Percentiles rank a stretch among this genome's conserved stretches.
These are phyloP conservation scores for Phyllotreta cruciferae DNA, from an alignment of 2,888 invertebrate species.

Conservation along the genomic window DNA sequence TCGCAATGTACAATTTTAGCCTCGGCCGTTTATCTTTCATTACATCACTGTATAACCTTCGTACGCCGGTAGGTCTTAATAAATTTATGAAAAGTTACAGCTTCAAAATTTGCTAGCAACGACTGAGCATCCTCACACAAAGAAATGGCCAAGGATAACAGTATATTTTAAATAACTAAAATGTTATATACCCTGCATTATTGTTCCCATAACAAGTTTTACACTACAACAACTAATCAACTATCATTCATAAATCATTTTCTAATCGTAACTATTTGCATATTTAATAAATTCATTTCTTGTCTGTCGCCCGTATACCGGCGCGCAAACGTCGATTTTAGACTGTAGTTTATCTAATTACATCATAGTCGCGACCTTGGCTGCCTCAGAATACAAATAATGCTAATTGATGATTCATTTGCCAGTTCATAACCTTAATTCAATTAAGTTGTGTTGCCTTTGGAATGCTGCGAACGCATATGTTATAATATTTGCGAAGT, in stretches of 20 bases:
- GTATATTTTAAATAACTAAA: neutral
- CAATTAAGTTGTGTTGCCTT: conserved; percentile 12
- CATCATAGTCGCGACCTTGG: conserved; percentile 39
- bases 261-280: no score
- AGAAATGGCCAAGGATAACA: neutral
- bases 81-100: neutral
- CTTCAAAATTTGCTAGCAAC: no score
- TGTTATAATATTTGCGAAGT: no score
- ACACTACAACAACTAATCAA: no score
- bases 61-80: conserved; percentile 3
- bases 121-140: no score
- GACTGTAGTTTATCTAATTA: conserved; percentile 30
- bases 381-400: conserved; percentile 35
- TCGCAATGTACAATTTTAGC: conserved; percentile 10
- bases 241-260: neutral
- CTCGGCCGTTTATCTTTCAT: conserved; percentile 8
- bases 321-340: conserved; percentile 8
- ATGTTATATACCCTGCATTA: no score
- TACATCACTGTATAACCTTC: conserved; percentile 9
- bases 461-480: no score
- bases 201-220: no score
- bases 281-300: no score
- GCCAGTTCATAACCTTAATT: conserved; percentile 35
- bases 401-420: conserved; percentile 36
- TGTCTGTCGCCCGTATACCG: neutral